Base-by-base conservation (phyloP, 2,797 vertebrate genomes). In the Denticeps clupeoides region DNA sequence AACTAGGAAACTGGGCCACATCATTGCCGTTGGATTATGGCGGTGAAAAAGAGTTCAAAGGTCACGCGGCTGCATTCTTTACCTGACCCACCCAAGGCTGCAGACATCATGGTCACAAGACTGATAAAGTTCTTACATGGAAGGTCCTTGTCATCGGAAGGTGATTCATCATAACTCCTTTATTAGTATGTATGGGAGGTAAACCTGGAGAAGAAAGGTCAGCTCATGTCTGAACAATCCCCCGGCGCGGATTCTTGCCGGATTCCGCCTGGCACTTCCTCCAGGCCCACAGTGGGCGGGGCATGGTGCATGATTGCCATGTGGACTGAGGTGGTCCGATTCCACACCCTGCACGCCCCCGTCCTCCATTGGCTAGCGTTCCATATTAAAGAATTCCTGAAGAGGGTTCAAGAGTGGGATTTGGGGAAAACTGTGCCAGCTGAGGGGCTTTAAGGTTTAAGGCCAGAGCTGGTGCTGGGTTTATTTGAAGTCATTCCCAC, bases 391-490 rank as follows among this genome's bases (percentile, higher is more conserved):
- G 56, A 43, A 37, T 42, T n/a, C 6, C 19, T 29, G n/a, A 21
- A 53, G 32, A 23, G 18, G 49, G 51, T 49, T 58, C 47, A 33
- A 23, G 33, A 43, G 26, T 19, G 35, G 35, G 35, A 38, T 38
- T 38, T 38, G 15, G 41, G 51, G 42, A 62, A 29, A 16, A 45
- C n/a, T 23, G 47, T 29, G 33, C 41, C 41, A 47, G 41, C 12
- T 27, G 45, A 45, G 49, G 49, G 51, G 26, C 59, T 58, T 57
- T 40, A 60, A 59, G 69, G 62, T 74, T 78, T 75, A 52, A 19
- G 5, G 35, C 42, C 38, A 58, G 62, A 64, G n/a, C 65, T 65
- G 63, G 31, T 33, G 16, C 12, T 15, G 31, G 15, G 13, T 15
- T 33, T 5, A 7, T 16, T 13, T 16, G 15, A 3, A 16, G 31